Percentiles rank a stretch among this genome's conserved stretches.
phyloP scores from a whole-genome alignment of 35 echinoderm and acorn worm genomes.

The Patiria miniata region DNA sequence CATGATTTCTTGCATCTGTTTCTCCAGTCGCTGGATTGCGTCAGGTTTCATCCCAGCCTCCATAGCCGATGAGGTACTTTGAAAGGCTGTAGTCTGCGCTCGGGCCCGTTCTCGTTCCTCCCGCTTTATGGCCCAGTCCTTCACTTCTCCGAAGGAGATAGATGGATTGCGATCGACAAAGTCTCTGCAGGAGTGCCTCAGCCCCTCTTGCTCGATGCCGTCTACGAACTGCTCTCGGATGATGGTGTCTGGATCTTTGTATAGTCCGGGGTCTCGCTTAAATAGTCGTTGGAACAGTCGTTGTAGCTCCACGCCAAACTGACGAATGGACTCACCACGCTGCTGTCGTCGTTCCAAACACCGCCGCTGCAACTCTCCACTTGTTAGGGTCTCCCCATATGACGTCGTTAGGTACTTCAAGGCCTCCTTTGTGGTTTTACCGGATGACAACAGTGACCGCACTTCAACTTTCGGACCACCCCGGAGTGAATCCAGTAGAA shows the following conservation, averaged over 20 bases:
- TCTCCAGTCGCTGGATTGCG: background rate
- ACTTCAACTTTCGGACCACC: background rate
- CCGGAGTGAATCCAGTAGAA: background rate
- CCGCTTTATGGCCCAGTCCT: slow-evolving; percentile 5
- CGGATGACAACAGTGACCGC: background rate
- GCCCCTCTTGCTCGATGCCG: background rate
- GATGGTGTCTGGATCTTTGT: background rate
- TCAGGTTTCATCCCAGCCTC: background rate
- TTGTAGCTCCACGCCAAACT: slow-evolving; percentile 3
- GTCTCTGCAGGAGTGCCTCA: background rate
- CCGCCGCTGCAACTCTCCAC: background rate
- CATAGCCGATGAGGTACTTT: background rate
- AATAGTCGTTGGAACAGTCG: background rate
- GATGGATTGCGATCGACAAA: background rate
- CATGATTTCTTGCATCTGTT: background rate
- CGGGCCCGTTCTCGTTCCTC: background rate
- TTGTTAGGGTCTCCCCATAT: background rate
- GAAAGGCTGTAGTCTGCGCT: background rate
- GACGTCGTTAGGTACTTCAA: background rate
- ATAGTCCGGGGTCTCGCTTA: background rate
- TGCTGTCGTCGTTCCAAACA: background rate
- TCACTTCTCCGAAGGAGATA: slow-evolving; percentile 3
- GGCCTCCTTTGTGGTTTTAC: background rate
- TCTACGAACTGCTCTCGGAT: background rate
- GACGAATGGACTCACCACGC: background rate